These are phyloP conservation scores for Calephelis virginiensis DNA, from an alignment of 1,140 invertebrate species.

Conservation along the genomic window DNA sequence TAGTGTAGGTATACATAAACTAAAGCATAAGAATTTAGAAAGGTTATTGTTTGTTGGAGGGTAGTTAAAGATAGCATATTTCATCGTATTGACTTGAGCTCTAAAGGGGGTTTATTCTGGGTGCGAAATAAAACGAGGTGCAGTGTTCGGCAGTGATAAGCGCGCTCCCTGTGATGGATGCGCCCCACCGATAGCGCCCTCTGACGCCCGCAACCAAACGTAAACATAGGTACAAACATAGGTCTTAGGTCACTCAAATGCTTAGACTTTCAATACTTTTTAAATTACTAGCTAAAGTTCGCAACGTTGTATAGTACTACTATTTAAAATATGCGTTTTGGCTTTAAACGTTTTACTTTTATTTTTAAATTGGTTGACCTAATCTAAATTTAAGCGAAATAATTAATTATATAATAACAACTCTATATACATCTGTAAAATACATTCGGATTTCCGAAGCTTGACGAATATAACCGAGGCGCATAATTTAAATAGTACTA, in stretches of 20 bases:
- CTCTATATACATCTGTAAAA: too few relatives aligned
- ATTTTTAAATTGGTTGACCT: too few relatives aligned
- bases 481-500: too few relatives aligned
- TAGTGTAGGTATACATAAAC: not conserved
- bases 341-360: too few relatives aligned
- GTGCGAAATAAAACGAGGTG: constrained; percentile 12
- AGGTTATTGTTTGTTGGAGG: constrained; percentile 8
- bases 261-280: not conserved
- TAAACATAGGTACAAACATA: not conserved
- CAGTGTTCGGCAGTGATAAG: constrained; percentile 19
- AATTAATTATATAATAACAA: too few relatives aligned
- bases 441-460: too few relatives aligned
- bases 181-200: constrained; percentile 15
- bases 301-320: too few relatives aligned
- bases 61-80: constrained; percentile 9
- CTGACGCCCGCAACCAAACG: constrained; percentile 4
- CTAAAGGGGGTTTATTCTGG: constrained; percentile 11
- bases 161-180: constrained; percentile 12
- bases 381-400: too few relatives aligned
- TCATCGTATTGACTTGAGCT: constrained; percentile 12
- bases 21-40: not conserved
- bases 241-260: not conserved
- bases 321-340: too few relatives aligned
- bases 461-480: too few relatives aligned
- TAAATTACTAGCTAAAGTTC: too few relatives aligned